Evolutionary conservation across 2,888 invertebrate genomes (phyloP), one percentile per base, ranked within the genome.

Genomic region (Alitta virens): DNA sequence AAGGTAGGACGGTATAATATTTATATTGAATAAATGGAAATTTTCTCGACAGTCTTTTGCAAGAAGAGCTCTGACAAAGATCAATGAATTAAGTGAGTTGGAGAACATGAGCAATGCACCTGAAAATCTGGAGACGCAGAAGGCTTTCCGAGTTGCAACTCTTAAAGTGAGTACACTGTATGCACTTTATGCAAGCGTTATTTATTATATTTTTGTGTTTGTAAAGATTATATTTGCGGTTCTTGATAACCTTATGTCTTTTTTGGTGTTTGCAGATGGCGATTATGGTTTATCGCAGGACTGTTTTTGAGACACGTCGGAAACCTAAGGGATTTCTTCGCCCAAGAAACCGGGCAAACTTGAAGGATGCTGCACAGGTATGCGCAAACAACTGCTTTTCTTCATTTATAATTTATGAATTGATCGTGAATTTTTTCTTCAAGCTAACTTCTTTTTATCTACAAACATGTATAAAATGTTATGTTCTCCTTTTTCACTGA

Each of bases 221-320:
- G 33, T 7, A 33, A 12, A 33, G 12, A 33, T 33, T 33, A 33
- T 33, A 33, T 33, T 33, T 33, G 33, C 16, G 9, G 16, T 49
- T 49, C 16, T 49, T 49, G 21, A 21, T 49, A 9, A 9, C 23
- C 49, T 49, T 3, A 21, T 49, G 9, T 16, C 23, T 24, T 52
- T 52, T 52, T 18, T 52, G 3, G 24, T 52, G 9, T 16, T 9
- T 16, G 21, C 69, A 81, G 80, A 81, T 82, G 77, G 81, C 80
- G 2, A 70, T 78, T n/a, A 80, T 82, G 80, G 75, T 82, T 24
- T 82, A 77, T 64, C 77, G 78, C 63, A 66, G 82, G 61, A 71
- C 74, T 53, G 81, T 76, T 2, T 77, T 79, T 72, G 82, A 82
- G 65, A 78, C 78, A 3, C 71, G 82, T 52, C 71, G 77, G 62